phyloP scores from a whole-genome alignment of 2,797 vertebrate species.

The Clarias laeviceps region DNA sequence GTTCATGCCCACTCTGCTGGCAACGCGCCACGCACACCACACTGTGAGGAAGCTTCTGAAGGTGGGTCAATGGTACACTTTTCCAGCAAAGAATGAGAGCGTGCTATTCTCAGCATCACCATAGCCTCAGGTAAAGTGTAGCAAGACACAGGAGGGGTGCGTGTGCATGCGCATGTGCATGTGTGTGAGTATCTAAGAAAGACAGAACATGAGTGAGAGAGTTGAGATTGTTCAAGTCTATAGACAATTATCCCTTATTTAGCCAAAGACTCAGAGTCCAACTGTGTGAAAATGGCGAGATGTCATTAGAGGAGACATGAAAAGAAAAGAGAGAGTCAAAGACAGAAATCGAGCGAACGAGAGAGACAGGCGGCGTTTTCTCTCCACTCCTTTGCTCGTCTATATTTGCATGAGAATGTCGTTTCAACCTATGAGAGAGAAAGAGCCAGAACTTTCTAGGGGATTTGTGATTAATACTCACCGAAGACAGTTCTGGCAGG shows the following conservation, averaged over 20 bases:
- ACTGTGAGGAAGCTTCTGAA: slow-evolving; percentile 53
- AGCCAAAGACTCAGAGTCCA: slow-evolving; percentile 19
- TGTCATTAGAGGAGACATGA: slow-evolving; percentile 34
- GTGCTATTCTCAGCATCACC: slow-evolving; percentile 60
- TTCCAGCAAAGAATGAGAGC: slow-evolving; percentile 58
- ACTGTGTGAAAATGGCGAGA: slow-evolving; percentile 18
- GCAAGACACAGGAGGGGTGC: slow-evolving; percentile 45
- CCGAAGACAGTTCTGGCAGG: slow-evolving; percentile 97
- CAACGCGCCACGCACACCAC: slow-evolving; percentile 46
- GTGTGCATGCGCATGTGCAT: neutral
- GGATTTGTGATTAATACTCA: slow-evolving; percentile 73
- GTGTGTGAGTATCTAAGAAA: neutral
- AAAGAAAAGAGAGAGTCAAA: neutral
- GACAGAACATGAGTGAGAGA: slow-evolving; percentile 13
- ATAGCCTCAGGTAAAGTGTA: slow-evolving; percentile 58
- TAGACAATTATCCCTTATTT: slow-evolving; percentile 42
- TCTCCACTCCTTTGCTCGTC: slow-evolving; percentile 20
- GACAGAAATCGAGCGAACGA: slow-evolving; percentile 6
- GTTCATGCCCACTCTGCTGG: slow-evolving; percentile 50
- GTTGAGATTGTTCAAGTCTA: slow-evolving; percentile 19
- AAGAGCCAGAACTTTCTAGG: slow-evolving; percentile 52
- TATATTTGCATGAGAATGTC: slow-evolving; percentile 52
- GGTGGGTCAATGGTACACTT: slow-evolving; percentile 63
- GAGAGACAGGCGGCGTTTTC: slow-evolving; percentile 9
- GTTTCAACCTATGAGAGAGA: slow-evolving; percentile 44